Percentiles rank a stretch among this genome's conserved stretches.
Conservation (phyloP, 1,140 invertebrate genomes). For the Cydia splendana region DNA sequence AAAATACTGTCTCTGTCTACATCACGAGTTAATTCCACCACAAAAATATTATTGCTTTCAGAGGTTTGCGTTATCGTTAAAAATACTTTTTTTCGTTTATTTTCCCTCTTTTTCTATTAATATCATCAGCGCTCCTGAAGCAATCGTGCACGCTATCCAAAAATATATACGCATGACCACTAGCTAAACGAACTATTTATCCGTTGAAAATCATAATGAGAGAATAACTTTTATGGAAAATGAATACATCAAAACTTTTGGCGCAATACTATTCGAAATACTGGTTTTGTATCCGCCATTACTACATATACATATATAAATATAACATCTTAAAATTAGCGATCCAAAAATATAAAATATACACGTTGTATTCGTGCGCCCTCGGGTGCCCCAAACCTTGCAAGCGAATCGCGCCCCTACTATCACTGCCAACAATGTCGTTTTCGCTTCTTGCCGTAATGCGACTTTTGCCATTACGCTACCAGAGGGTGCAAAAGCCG, state of each 20-base stretch:
- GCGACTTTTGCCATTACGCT: constrained; percentile 63
- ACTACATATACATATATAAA: constrained; percentile 80
- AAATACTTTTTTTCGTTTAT: constrained; percentile 62
- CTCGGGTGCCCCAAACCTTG: constrained; percentile 60
- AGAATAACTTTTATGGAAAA: constrained; percentile 73
- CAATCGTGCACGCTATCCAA: constrained; percentile 74
- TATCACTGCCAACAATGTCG: constrained; percentile 42
- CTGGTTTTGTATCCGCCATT: constrained; percentile 73
- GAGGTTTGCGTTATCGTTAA: constrained; percentile 70
- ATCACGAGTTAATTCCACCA: constrained; percentile 67
- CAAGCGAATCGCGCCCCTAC: constrained; percentile 57
- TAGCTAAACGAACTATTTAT: constrained; percentile 77
- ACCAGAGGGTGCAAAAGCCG: constrained; percentile 75
- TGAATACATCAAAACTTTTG: constrained; percentile 79
- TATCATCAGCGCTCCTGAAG: constrained; percentile 63
- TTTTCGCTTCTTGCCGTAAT: constrained; percentile 52
- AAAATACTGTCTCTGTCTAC: constrained; percentile 74
- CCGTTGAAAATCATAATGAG: constrained; percentile 56
- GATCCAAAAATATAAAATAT: constrained; percentile 80
- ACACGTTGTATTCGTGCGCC: constrained; percentile 75
- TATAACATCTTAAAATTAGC: constrained; percentile 80
- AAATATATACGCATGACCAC: constrained; percentile 76
- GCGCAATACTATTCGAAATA: constrained; percentile 77
- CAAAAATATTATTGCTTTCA: constrained; percentile 79
- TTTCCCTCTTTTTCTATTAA: constrained; percentile 47